Base-by-base conservation (phyloP, 2,888 invertebrate species). In the Pyrrhia umbra region DNA sequence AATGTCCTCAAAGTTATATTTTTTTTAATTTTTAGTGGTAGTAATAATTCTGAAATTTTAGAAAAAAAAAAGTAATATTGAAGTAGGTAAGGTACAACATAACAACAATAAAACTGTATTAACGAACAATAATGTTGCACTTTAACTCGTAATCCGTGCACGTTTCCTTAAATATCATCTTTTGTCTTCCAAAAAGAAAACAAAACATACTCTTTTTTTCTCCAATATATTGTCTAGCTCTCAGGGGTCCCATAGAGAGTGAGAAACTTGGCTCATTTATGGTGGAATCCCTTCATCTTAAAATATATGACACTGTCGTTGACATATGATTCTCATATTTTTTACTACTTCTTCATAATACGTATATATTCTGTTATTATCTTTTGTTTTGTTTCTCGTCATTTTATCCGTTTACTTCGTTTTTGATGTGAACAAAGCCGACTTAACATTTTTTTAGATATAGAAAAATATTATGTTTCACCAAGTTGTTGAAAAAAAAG, bases 261-360 rank as follows among this genome's bases (percentile, higher is more conserved):
- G 55, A 52, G 57, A 52, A 68, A 78, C 68, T 75, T 64, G 37
- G 20, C 45, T 77, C 80, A 77, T 80, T 77, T 69, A 21, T 55
- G 64, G 56, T 39, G 37, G 43, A 51, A 65, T 45, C 57, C 47
- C 46, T 57, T 61, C 68, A 50, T 64, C 58, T 67, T 63, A 18
- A 66, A 63, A 80, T 80, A n/a, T 67, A 45, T 45, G 23, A 8
- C 37, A 25, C 13, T 23, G 72, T 49, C 77, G 37, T 45, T 75
- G 71, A 80, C 47, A 30, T 25, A 79, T 30, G 40, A 49, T 10
- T 42, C 34, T 61, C 64, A 79, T 80, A 55, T 68, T 66, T 79
- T 55, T 63, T 2, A 68, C 55, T 30, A 46, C 57, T 68, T 72
- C 49, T 51, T 76, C 61, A 49, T 64, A 57, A 55, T 68, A 27